Evolutionary conservation across 1,140 invertebrate species (phyloP), one percentile per base, ranked within the genome.

Genomic region (Dysdera silvatica): DNA sequence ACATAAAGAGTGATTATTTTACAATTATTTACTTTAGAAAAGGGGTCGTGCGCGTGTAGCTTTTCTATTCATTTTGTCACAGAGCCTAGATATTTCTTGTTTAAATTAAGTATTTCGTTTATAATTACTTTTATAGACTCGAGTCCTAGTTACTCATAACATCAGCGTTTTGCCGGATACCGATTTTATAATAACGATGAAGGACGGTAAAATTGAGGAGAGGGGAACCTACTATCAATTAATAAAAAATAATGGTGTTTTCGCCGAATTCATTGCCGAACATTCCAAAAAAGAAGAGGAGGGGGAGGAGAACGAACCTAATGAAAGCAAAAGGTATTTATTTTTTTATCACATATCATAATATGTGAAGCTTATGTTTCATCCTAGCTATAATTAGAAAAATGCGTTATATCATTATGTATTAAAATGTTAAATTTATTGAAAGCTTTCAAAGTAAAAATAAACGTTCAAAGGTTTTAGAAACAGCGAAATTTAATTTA

Each of bases 71-170:
- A 2, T 26, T 29, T 26, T 16, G 2, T n/a, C 33, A 18, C 10
- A 35, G 16, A 35, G 14, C 2, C 23, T 14, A 16, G 37, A 54
- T 35, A 10, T 16, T 32, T n/a, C 29, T 52, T 20, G 12, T n/a
- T 14, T 29, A 29, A 52, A 52, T 24, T 52, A 24, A 16, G 14
- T 29, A 28, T 16, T 28, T n/a, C 14, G n/a, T 24, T 20, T 4
- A 23, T 14, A 12, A 54, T n/a, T 33, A 18, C 20, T 8, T 45
- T 52, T 40, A 37, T 35, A 71, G 57, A 71, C 70, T 28, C 64
- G 76, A 10, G 57, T 79, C 45, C 62, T 78, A 16, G 77, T 76
- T 0, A 79, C 77, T 3, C 75, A 79, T 55, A 74, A 72, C 8
- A 45, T 78, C 7, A 72, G 74, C 26, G 71, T 74, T 69, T 66